Base-by-base conservation (phyloP, 2,888 invertebrate genomes). In the Poecilus cupreus region DNA sequence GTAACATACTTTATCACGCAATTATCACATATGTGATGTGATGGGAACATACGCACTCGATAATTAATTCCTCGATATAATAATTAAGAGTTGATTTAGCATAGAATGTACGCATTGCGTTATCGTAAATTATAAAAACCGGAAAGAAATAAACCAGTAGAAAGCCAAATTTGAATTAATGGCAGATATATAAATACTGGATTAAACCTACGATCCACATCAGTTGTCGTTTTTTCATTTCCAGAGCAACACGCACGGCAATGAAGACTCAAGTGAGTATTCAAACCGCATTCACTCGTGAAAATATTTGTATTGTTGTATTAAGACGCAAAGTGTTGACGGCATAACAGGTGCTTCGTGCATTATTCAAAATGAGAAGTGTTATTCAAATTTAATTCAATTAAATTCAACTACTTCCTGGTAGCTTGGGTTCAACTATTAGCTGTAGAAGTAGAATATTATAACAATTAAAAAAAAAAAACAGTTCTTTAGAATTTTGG, bases 141-240 rank as follows among this genome's bases (percentile, higher is more conserved):
- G 64, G 78, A 68, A 64, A 78, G 22, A 60, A 49, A 78, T 78
- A 78, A 64, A 49, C 26, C 24, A 46, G 18, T 78, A 78, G 78
- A 78, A 78, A 78, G 78, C 78, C 78, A 16, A 78, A 78, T 78
- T 78, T 43, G 46, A 68, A 78, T 78, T 78, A 78, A 78, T 26
- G 78, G 64, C 68, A 78, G 13, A 64, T 64, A 43, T 78, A 78
- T 78, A 78, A 78, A 78, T 78, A 78, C 60, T n/a, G 18, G 68
- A 64, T 68, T 13, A 26, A 43, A 24, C 64, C 3, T 46, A 11
- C 26, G 54, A 72, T 46, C 22, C 11, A 46, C 22, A 68, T 68
- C 78, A 78, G 78, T 78, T 32, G 68, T 26, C 64, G 49, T 64
- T 78, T 78, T 46, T 46, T 78, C 49, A 26, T 26, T 26, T 60